Evolutionary conservation across 2,888 invertebrate species (phyloP), one percentile per base, ranked within the genome.

Genomic region (Lysandra coridon): DNA sequence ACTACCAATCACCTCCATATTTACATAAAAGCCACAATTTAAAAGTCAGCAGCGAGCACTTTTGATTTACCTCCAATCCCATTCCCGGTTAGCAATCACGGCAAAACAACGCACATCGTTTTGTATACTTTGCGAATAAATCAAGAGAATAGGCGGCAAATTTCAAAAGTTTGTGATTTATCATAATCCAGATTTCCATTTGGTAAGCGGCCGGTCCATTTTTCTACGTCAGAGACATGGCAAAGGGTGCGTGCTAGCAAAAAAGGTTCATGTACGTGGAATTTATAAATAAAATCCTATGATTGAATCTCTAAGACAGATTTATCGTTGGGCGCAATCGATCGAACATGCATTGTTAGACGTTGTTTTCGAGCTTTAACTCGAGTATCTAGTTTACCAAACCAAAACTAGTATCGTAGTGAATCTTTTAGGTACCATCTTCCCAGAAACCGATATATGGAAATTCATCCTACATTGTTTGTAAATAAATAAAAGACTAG

Each of bases 121-220:
- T 87, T 89, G 89, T 90, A 88, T 90, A 90, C 85, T 90, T 87
- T 80, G 86, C 87, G 87, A 88, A 92, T 92, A 93, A 92, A 92
- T 93, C 92, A 91, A 85, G 85, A 85, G 86, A 88, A 88, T 91
- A 90, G 89, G 88, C 90, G 91, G 88, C 89, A 90, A 91, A 92
- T 91, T 92, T 90, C 91, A 92, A 93, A 92, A 93, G 89, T 92
- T 93, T 92, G 90, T 92, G 93, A 93, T 93, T 93, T 93, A 93
- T 93, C 93, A 93, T 93, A 92, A 93, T 92, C 91, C 89, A 89
- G 88, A 92, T 92, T 92, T 90, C 92, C 92, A 93, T 93, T 93
- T 92, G 90, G 89, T 87, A 91, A 91, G 88, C 89, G 90, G 88
- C 85, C 87, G 90, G 89, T 91, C 92, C 93, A 93, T 93, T 93